These are phyloP conservation scores for Dipodomys merriami DNA, from an alignment of 2,113 vertebrate genomes.

Conservation along the genomic window DNA sequence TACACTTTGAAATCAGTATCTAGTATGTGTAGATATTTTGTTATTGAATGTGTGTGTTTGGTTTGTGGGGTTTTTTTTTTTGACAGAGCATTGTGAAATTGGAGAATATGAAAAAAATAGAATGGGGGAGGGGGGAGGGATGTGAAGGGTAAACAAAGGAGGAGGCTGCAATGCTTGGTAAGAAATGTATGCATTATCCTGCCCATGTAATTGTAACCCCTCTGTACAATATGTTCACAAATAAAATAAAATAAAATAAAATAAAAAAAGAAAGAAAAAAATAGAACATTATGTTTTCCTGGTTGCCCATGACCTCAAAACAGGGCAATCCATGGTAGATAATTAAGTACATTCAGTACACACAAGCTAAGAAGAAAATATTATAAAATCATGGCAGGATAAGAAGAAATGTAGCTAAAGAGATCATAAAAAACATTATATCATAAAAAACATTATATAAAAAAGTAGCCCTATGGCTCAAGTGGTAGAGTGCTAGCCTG, in stretches of 20 bases:
- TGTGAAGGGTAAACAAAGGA: too few species aligned
- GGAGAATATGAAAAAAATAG: background rate
- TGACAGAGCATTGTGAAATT: background rate
- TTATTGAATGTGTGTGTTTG: background rate
- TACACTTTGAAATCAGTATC: constrained; percentile 13
- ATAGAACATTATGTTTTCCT: background rate
- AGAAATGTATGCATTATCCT: too few species aligned
- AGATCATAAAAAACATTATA: background rate
- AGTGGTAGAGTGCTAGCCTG: too few species aligned
- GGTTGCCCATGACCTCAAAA: background rate
- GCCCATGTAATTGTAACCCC: too few species aligned
- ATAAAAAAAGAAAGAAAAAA: too few species aligned
- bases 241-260: too few species aligned
- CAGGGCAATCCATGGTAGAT: background rate
- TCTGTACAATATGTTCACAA: too few species aligned
- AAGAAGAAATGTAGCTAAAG: background rate
- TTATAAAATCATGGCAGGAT: background rate
- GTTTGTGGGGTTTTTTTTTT: background rate
- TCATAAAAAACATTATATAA: background rate
- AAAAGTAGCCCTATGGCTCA: background rate
- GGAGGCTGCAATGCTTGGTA: too few species aligned
- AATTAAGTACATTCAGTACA: background rate
- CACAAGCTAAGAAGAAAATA: background rate
- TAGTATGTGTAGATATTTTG: background rate
- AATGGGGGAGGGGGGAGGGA: too few species aligned